phyloP scores from a whole-genome alignment of 2,113 vertebrate species.

The Xenopus borealis region DNA sequence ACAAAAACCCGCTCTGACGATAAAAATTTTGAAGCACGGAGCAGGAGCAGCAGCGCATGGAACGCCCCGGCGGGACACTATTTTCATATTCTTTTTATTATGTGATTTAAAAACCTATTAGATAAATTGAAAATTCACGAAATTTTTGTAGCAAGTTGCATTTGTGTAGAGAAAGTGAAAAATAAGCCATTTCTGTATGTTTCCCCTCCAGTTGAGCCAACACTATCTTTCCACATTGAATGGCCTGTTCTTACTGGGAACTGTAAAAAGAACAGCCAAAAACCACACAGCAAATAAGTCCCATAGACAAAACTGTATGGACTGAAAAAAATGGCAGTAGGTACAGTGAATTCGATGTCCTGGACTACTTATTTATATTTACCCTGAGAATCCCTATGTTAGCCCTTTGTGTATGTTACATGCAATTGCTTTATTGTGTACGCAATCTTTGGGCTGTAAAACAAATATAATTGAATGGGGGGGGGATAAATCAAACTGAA shows the following conservation, averaged over 20 bases:
- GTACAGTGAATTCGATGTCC: neutral
- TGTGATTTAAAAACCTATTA: no score
- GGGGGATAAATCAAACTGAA: no score
- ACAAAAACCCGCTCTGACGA: no score
- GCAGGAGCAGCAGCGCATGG: no score
- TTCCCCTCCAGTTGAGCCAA: constrained; percentile 19
- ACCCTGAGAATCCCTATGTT: constrained; percentile 5
- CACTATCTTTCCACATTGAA: constrained; percentile 13
- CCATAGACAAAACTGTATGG: constrained; percentile 2
- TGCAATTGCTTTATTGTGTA: neutral
- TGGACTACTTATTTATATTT: constrained; percentile 12
- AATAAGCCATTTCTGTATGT: neutral
- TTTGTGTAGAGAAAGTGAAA: neutral
- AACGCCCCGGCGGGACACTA: no score
- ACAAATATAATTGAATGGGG: no score
- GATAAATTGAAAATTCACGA: no score
- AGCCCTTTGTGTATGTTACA: neutral
- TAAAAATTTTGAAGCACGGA: no score
- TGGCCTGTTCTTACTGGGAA: constrained; percentile 18
- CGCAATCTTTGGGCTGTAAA: no score
- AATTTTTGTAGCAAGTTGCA: neutral
- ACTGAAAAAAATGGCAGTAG: neutral
- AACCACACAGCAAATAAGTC: constrained; percentile 35
- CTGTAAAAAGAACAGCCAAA: constrained; percentile 28
- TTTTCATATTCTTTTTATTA: no score